phyloP scores from a whole-genome alignment of 2,797 vertebrate species.

The Anableps anableps region DNA sequence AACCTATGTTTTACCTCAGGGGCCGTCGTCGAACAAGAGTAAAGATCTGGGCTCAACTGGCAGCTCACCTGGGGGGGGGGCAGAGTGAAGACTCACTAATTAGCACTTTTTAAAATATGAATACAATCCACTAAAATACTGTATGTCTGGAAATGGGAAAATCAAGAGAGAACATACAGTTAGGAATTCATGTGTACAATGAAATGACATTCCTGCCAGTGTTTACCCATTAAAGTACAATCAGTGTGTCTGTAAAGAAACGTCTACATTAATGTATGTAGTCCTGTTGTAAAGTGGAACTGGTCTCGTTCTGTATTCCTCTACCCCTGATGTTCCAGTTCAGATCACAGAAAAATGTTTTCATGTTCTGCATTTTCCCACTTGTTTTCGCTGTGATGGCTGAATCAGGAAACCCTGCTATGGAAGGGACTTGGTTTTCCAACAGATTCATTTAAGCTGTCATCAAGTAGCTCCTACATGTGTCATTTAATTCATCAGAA shows the following conservation, averaged over 20 bases:
- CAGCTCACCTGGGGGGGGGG: conserved; percentile 22
- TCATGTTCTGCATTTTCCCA: neutral
- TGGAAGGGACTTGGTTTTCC: conserved; percentile 42
- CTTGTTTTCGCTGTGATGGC: conserved; percentile 48
- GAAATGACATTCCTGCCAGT: conserved; percentile 8
- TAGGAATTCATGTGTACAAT: conserved; percentile 5
- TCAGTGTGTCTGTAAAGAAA: conserved; percentile 2
- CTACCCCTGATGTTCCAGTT: conserved; percentile 10
- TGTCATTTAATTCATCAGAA: conserved; percentile 48
- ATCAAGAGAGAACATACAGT: conserved; percentile 1
- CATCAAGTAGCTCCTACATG: conserved; percentile 60
- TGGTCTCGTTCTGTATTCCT: conserved; percentile 6
- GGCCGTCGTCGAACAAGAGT: conserved; percentile 63
- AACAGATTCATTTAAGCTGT: conserved; percentile 50
- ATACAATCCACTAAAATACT: neutral
- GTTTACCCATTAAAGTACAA: conserved; percentile 28
- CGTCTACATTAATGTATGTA: neutral
- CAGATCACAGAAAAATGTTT: conserved; percentile 1
- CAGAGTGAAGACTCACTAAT: conserved; percentile 49
- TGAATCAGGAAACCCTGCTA: conserved; percentile 45
- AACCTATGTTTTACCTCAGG: conserved; percentile 80
- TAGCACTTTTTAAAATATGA: conserved; percentile 66
- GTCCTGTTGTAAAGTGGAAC: conserved; percentile 4
- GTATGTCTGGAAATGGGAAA: neutral
- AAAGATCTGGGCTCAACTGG: conserved; percentile 28